phyloP scores from a whole-genome alignment of 2,888 invertebrate species.

The Stomorhina lunata region DNA sequence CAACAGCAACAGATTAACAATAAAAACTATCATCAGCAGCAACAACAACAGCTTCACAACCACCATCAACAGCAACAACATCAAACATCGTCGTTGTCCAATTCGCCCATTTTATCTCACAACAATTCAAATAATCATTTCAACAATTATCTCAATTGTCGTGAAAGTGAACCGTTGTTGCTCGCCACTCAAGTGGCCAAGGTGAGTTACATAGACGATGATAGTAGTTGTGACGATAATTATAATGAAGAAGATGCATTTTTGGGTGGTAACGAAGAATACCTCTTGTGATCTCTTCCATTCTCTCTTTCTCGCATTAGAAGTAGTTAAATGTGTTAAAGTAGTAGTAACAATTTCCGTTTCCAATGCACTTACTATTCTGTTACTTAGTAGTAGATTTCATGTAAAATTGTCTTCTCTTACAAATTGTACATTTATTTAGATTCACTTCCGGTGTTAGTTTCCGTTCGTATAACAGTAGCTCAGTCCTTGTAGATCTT shows the following conservation, averaged over 20 bases:
- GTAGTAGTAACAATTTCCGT: background rate
- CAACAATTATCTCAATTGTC: slow-evolving; percentile 77
- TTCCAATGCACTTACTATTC: background rate
- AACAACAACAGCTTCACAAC: slow-evolving; percentile 65
- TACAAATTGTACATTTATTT: background rate
- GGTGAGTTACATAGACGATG: slow-evolving; percentile 74
- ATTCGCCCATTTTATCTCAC: slow-evolving; percentile 48
- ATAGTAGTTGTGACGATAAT: slow-evolving; percentile 65
- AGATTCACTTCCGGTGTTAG: background rate
- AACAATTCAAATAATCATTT: slow-evolving; percentile 74
- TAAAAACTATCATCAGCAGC: slow-evolving; percentile 66
- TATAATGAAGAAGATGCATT: slow-evolving; percentile 67
- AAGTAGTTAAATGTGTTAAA: slow-evolving; percentile 24
- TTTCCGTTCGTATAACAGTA: background rate
- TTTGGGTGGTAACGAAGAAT: slow-evolving; percentile 73
- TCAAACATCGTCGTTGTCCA: slow-evolving; percentile 68
- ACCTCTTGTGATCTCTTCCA: slow-evolving; percentile 67
- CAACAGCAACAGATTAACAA: slow-evolving; percentile 68
- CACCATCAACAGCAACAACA: slow-evolving; percentile 62
- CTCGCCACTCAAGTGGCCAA: slow-evolving; percentile 79
- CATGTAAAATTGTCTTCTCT: background rate
- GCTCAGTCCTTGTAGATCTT: background rate
- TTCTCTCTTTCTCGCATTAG: no score
- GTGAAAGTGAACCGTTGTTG: slow-evolving; percentile 80
- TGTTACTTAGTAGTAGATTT: background rate